These are phyloP conservation scores for Sepioteuthis lessoniana DNA, from an alignment of 2,888 invertebrate species.

Conservation along the genomic window DNA sequence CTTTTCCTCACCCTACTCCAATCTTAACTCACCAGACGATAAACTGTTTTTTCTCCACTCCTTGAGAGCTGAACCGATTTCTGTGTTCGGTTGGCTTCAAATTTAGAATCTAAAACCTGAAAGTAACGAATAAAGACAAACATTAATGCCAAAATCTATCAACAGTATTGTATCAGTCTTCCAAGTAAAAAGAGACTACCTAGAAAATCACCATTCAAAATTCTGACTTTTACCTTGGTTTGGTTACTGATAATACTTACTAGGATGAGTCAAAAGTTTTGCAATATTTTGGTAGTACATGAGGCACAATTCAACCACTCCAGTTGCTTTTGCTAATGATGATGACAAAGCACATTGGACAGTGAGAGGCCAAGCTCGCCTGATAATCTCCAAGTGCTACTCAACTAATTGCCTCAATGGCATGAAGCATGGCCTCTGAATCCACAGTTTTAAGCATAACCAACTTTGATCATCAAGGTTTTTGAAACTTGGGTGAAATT, in stretches of 20 bases:
- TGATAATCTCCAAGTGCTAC: too few species aligned
- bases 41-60: constrained; percentile 38
- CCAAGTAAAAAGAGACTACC: background rate
- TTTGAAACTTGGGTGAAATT: too few species aligned
- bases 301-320: background rate
- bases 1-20: background rate
- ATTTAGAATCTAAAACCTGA: constrained; percentile 1
- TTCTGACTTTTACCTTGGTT: background rate
- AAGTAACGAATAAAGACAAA: background rate
- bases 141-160: background rate
- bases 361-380: too few species aligned
- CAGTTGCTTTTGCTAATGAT: too few species aligned
- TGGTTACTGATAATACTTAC: background rate
- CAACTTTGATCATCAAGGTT: too few species aligned
- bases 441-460: too few species aligned
- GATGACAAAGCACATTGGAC: too few species aligned
- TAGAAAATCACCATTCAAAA: background rate
- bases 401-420: too few species aligned
- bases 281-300: too few species aligned
- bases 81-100: background rate
- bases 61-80: background rate
- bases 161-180: background rate
- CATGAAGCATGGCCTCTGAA: too few species aligned
- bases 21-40: constrained; percentile 3
- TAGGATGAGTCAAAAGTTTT: too few species aligned